These are phyloP conservation scores for Onthophagus taurus DNA, from an alignment of 1,140 invertebrate genomes.

Conservation along the genomic window DNA sequence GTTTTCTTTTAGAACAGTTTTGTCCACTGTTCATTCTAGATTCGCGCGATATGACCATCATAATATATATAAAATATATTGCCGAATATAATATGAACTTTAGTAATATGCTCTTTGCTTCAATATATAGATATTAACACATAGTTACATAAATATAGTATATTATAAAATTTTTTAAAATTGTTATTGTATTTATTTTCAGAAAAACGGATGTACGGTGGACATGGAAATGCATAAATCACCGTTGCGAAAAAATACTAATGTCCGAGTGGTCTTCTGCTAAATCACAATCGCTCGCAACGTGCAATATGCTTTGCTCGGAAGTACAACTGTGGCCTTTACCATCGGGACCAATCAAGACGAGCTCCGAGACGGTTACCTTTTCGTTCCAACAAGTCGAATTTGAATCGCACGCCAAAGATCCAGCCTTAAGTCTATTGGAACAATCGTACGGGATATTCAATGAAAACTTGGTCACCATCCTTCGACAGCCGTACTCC, in stretches of 20 bases:
- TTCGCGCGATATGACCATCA: no score
- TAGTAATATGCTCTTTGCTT: no score
- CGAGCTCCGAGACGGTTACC: conserved; percentile 37
- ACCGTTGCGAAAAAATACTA: conserved; percentile 37
- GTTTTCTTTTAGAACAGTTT: no score
- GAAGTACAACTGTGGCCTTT: conserved; percentile 46
- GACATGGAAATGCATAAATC: conserved; percentile 44
- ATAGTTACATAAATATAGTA: no score
- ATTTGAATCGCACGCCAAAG: conserved; percentile 34
- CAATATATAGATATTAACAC: no score
- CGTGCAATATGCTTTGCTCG: conserved; percentile 44
- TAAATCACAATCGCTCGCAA: conserved; percentile 36
- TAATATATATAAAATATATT: no score
- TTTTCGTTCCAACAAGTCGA: conserved; percentile 38
- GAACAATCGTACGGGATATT: conserved; percentile 40
- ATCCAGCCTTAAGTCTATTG: conserved; percentile 30
- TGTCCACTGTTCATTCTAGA: no score
- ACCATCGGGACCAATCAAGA: conserved; percentile 41
- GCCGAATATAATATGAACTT: no score
- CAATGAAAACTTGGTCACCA: conserved; percentile 39
- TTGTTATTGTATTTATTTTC: no score
- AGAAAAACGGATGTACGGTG: conserved; percentile 37
- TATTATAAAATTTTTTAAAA: no score
- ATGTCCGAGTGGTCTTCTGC: conserved; percentile 21
- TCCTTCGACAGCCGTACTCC: conserved; percentile 30